Evolutionary conservation across 2,113 vertebrate species (phyloP), one percentile per base, ranked within the genome.

Genomic region (Hucho hucho): DNA sequence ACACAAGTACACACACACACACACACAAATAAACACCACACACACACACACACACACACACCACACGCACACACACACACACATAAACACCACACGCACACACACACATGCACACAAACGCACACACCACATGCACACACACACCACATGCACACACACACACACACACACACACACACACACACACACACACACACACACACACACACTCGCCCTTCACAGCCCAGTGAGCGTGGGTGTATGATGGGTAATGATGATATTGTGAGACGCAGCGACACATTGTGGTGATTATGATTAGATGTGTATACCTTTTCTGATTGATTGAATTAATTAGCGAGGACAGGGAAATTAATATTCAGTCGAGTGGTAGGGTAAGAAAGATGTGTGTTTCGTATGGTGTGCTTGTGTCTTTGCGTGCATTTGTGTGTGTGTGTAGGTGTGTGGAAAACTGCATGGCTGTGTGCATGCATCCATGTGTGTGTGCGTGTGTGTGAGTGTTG

Each of bases 241-340:
- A 25, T 63, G 61, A 72, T 70, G 59, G 83, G 76, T 79, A 73
- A 81, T 71, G 79, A 83, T 86, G 77, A 70, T 76, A 73, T 80
- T 49, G 79, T 70, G 77, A 80, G 84, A 89, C 78, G 76, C 3
- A 7, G 72, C 83, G 81, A 82, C 83, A 76, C 63, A 63, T 79
- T 64, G 63, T 53, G 81, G 63, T 29, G 81, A 81, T 88, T 78
- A 64, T 81, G 78, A 89, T 85, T 75, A 78, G 75, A 26, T 26
- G 24, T 53, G 70, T 76, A 70, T 81, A 84, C 82, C 75, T 84
- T 87, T 81, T 4, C 70, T 81, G 79, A 88, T 87, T 80, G 81
- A 88, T 87, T 83, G 71, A 67, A 86, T 85, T 84, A 84, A 89
- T 88, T 88, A 88, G 78, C 78, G 61, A 32, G 77, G 49, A 74